Evolutionary conservation across 2,113 vertebrate species (phyloP).

Genomic region (Burhinus oedicnemus): DNA sequence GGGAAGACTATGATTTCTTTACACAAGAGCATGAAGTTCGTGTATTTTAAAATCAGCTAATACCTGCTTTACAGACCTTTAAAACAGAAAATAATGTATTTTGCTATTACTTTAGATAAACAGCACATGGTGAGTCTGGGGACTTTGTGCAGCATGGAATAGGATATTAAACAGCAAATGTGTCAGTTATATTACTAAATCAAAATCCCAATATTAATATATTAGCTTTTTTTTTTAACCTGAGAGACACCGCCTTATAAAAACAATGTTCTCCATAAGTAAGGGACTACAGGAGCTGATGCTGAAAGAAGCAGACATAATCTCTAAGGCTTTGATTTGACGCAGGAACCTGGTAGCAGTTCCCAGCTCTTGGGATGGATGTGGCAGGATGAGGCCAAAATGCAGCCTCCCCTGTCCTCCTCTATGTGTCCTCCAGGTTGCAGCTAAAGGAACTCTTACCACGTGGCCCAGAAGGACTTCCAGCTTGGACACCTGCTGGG

Average conservation of each 20-base stretch:
- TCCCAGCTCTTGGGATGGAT: neutral
- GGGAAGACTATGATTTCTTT: neutral
- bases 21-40: neutral
- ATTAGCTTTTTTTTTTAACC: neutral
- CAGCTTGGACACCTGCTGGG: neutral
- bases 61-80: constrained; percentile 50
- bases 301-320: neutral
- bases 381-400: neutral
- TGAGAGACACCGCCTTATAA: neutral
- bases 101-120: constrained; percentile 66
- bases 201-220: neutral
- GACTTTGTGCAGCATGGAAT: constrained; percentile 8
- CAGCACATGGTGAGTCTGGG: constrained; percentile 21
- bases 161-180: constrained; percentile 38
- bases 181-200: constrained; percentile 38
- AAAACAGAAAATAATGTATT: constrained; percentile 39
- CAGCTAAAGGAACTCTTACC: neutral
- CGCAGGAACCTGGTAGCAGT: fast-evolving
- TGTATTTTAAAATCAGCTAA: constrained; percentile 52
- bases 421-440: neutral
- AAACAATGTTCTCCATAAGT: neutral
- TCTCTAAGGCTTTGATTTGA: neutral
- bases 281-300: neutral
- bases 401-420: fast-evolving
- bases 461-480: neutral